Evolutionary conservation across 2,888 invertebrate species (phyloP), one percentile per base, ranked within the genome.

Genomic region (Campopleginae sp.): DNA sequence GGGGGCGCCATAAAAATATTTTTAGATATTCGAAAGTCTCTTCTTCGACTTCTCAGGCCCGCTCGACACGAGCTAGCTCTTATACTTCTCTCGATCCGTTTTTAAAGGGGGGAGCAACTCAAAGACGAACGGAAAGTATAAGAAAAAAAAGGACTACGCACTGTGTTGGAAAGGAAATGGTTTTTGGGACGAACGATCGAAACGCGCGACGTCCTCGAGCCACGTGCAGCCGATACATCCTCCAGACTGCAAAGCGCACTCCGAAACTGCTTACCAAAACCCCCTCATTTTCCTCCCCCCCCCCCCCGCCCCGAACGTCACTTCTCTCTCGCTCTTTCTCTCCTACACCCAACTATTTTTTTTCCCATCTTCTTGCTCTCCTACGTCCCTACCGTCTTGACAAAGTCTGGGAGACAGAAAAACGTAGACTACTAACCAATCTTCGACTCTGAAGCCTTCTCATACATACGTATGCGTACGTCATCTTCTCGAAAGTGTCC

Each of bases 1-100:
- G 91, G 93, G 93, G 90, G 92, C 91, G 90, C 91, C 93, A 92
- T 93, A 93, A 93, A 93, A 93, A 93, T 93, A 93, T 93, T 93
- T 93, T 93, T 93, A 93, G 93, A 93, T 89, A 92, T 89, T 87
- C 89, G 87, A 88, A 86, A 88, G 86, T 86, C 87, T 86, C 87
- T 86, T 87, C 86, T 86, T 84, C 84, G 78, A 80, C 86, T 84
- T 86, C 79, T 80, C 74, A 74, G 65, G 33, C 33, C 23, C 54
- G 17, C 66, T 72, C 63, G 61, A 68, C 66, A 31, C 14, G 42
- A 27, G 70, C 77, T 78, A 27, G 70, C 77, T 78, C 77, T 74
- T 61, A 63, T 65, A 58, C n/a, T 72, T 71, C 70, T 70, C 77
- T 75, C 71, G 72, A 68, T 83, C 65, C 81, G 79, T 82, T 76